These are phyloP conservation scores for Terrapene triunguis DNA, from an alignment of 2,113 vertebrate species.

Conservation along the genomic window DNA sequence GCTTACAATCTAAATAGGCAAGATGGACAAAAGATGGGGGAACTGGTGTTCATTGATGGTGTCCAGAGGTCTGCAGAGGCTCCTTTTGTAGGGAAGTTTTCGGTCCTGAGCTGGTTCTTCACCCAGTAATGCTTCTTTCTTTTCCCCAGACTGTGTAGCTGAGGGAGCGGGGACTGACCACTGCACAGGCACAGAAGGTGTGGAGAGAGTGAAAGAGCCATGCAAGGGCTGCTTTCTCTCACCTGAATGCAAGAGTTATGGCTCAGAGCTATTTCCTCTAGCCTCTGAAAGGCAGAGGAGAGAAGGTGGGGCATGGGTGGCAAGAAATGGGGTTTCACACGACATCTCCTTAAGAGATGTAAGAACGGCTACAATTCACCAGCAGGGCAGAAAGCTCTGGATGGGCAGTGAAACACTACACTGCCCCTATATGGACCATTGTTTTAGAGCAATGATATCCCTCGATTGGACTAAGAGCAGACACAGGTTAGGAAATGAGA, in stretches of 20 bases:
- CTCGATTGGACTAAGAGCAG: background rate
- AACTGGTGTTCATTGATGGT: background rate
- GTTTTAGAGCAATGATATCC: background rate
- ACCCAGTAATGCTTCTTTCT: background rate
- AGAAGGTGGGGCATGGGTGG: background rate
- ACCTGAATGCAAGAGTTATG: background rate
- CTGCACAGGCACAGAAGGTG: background rate
- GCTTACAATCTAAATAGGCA: background rate
- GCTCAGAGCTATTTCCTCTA: background rate
- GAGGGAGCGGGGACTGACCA: background rate
- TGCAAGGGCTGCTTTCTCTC: background rate
- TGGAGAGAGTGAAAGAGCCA: background rate
- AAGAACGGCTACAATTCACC: background rate
- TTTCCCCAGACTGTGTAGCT: background rate
- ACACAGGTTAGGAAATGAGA: background rate
- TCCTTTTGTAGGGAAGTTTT: background rate
- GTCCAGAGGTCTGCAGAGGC: background rate
- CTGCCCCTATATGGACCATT: background rate
- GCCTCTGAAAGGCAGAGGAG: background rate
- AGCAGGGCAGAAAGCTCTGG: background rate
- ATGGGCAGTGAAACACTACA: background rate
- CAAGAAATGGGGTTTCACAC: background rate
- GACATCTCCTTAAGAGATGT: background rate
- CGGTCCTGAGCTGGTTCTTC: background rate
- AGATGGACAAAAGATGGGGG: background rate